Evolutionary conservation across 2,888 invertebrate species (phyloP), one percentile per base, ranked within the genome.

Genomic region (Agrilus biguttatus): DNA sequence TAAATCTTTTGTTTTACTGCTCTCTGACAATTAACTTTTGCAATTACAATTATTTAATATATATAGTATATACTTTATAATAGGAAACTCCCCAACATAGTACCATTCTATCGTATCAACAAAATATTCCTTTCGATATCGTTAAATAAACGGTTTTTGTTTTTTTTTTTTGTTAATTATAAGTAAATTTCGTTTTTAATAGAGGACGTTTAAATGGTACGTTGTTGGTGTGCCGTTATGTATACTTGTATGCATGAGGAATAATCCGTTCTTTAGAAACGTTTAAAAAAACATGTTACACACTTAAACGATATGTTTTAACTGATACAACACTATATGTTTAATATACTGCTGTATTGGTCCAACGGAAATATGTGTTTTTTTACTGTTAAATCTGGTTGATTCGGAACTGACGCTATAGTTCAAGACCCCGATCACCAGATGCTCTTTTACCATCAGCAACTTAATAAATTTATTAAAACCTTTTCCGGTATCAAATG

Each of bases 311-410:
- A 59, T 59, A 59, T 59, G 59, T 58, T 53, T 53, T 48, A 52
- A 52, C 57, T 56, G 56, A 56, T 55, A 56, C 54, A 55, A 56
- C 48, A 49, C 50, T 49, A 52, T 55, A 54, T 51, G 45, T 53
- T 51, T 53, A 54, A 55, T 54, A 53, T 55, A 55, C 53, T 55
- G 54, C 49, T 49, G 47, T 45, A 50, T 50, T 57, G 57, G 57
- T 56, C 57, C 57, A 56, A 57, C 54, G 51, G 52, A 55, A 55
- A 56, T 56, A 56, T 57, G 53, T 51, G 50, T 57, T 28, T 28
- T 28, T 28, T 54, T 59, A 59, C 61, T 62, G 62, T 58, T 55
- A 58, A 60, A 60, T 63, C 65, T 63, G 64, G 60, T 61, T 64
- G 63, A 62, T 63, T 63, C 60, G 51, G 47, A 51, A 51, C 43